Base-by-base conservation (phyloP, 1,140 invertebrate species). In the Cardiocondyla obscurior region DNA sequence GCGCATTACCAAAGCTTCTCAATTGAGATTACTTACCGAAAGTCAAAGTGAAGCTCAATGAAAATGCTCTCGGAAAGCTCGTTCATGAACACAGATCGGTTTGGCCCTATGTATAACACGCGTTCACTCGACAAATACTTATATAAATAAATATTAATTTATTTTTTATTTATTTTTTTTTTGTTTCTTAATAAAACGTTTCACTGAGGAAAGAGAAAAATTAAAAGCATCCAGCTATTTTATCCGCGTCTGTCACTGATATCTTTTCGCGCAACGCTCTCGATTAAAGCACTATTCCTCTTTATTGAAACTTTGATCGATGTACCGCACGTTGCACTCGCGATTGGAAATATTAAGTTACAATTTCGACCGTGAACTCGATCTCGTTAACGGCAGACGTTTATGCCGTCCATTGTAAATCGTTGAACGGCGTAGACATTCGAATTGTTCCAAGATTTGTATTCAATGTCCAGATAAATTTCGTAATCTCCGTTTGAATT, bases 21-120 rank as follows among this genome's bases (percentile, higher is more conserved):
- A 33, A 1, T 49, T 62, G 3, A 39, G 42, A n/a, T n/a, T 79
- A 22, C 62, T 79, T 28, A 67, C 74, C 62, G 8, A 69, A 55
- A 5, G 42, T 67, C 25, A 53, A 42, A 12, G 22, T 6, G 39
- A 25, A 10, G 22, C 3, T 49, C 28, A 33, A 25, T 28, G 62
- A 42, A 30, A 22, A 16, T 53, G 14, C 14, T 25, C 10, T 28
- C 12, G 19, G 19, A 42, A 69, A 8, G 19, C 1, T 55, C 42
- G 33, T 25, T n/a, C 33, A 79, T 22, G 12, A 55, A 69, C 36
- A 30, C 28, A 19, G 42, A 19, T 16, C 2, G 10, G 25, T 72
- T 51, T 7, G 5, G 22, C 49, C 3, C 55, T 12, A 7, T 19
- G 22, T 16, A 65, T n/a, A 30, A n/a, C 19, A 25, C 16, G 39